These are phyloP conservation scores for Invenusta paracnida DNA, from an alignment of 2,888 invertebrate genomes.

Conservation along the genomic window DNA sequence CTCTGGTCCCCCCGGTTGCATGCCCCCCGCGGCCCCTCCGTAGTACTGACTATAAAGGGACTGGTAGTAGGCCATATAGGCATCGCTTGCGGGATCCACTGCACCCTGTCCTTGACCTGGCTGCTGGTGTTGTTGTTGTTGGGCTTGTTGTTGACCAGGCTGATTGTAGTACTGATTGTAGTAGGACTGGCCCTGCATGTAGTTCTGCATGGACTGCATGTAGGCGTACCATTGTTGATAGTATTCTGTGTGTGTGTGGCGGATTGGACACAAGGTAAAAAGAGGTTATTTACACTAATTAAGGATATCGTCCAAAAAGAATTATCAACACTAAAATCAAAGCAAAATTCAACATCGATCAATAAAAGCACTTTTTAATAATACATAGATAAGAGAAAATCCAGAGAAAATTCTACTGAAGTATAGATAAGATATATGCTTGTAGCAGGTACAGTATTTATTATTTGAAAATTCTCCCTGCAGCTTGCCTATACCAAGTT, in stretches of 20 bases:
- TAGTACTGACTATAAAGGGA: neutral
- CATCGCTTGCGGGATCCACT: neutral
- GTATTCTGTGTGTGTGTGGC: neutral
- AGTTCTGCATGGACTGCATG: neutral
- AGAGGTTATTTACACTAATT: neutral
- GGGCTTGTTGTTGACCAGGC: neutral
- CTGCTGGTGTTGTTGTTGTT: neutral
- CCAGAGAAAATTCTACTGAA: neutral
- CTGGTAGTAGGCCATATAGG: slow-evolving; percentile 19
- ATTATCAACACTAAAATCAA: neutral
- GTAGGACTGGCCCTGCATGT: neutral
- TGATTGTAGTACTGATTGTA: neutral
- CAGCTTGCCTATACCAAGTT: too few species aligned
- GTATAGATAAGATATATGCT: neutral
- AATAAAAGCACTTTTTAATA: too few species aligned
- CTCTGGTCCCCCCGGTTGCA: neutral
- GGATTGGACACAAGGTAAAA: neutral
- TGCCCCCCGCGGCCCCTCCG: neutral
- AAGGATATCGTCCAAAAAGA: neutral
- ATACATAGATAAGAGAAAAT: too few species aligned
- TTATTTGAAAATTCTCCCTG: too few species aligned
- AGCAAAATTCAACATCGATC: too few species aligned
- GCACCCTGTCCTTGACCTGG: neutral
- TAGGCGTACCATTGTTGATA: slow-evolving; percentile 13
- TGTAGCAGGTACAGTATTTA: too few species aligned